A percentile compares a stretch with the other conserved stretches of the same genome.
Evolutionary conservation across 1,140 invertebrate species (phyloP).

Genomic region (Trichonephila clavipes): DNA sequence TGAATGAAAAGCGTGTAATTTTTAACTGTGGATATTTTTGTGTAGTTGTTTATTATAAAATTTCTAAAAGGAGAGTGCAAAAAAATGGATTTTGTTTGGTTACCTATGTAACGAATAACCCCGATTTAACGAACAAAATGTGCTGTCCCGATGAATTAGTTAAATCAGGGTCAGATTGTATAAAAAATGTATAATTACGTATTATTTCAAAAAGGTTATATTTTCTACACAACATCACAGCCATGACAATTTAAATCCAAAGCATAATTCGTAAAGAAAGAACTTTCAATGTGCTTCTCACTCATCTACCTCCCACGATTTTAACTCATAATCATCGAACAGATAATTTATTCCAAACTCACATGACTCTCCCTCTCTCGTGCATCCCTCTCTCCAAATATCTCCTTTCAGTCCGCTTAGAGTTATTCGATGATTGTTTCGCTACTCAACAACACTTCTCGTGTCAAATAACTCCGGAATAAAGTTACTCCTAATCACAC

Average conservation of each 20-base stretch:
- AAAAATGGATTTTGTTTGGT: too few relatives aligned
- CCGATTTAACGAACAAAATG: too few relatives aligned
- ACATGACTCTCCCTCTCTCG: background rate
- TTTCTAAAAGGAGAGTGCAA: too few relatives aligned
- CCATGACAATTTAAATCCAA: background rate
- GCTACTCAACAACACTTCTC: background rate
- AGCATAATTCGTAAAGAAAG: background rate
- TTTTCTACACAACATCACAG: background rate
- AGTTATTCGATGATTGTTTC: background rate
- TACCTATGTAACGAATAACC: too few relatives aligned
- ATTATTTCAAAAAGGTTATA: background rate
- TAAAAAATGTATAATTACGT: too few relatives aligned
- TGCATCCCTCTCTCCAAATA: background rate
- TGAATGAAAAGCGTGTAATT: too few relatives aligned
- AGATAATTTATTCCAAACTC: conserved; percentile 1
- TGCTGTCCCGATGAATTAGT: too few relatives aligned
- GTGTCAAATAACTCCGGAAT: conserved; percentile 19
- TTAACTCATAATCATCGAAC: background rate
- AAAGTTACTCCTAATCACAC: conserved; percentile 31
- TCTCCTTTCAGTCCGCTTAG: background rate
- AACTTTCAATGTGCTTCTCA: background rate
- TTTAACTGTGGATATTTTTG: too few relatives aligned
- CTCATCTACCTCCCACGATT: background rate
- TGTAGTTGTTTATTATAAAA: too few relatives aligned
- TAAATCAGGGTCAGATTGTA: too few relatives aligned